Base-by-base conservation (phyloP, 2,888 invertebrate genomes). In the Cremastinae sp. region DNA sequence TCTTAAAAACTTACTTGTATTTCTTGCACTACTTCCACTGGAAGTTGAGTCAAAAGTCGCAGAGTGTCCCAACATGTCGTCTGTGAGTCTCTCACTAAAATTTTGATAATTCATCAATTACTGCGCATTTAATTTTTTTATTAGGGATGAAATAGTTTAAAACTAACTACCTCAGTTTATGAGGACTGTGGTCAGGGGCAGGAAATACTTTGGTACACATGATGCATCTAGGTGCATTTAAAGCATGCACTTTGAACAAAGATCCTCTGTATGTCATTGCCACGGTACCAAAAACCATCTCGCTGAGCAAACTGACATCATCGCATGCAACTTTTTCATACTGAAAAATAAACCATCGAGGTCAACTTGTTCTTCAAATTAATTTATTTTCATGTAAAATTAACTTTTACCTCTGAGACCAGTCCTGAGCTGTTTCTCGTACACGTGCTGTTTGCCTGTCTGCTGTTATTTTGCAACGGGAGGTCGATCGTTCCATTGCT, bases 251-350 rank as follows among this genome's bases (percentile, higher is more conserved):
- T 92, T 97, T 97, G 79, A 96, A 92, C n/a, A 96, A 94, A 41
- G 96, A 94, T 66, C 96, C 96, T 85, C 94, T 93, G 90, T 94
- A 96, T 81, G 96, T 95, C 95, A 97, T 95, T 1, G 96, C 96
- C 61, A 96, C 95, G 1, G 96, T 94, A 5, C 97, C 97, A 89
- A 97, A 97, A 83, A 97, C 94, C 96, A 97, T 96, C 92, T 97
- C 97, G 82, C 96, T 95, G 87, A 97, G 91, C 79, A 94, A 91
- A 80, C 92, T 93, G 72, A 94, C 93, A 88, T 97, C 97, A 55
- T 88, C 86, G 37, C 83, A 82, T 14, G 81, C 79, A 16, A 83
- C 74, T 75, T 83, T 83, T 28, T 78, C 92, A 87, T 93, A 93
- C 94, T 94, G 88, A 14, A 90, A 51, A 20, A 37, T 56, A 39